Percentiles rank a stretch among this genome's conserved stretches.
Evolutionary conservation across 2,797 vertebrate species (phyloP).

Genomic region (Morelia viridis): DNA sequence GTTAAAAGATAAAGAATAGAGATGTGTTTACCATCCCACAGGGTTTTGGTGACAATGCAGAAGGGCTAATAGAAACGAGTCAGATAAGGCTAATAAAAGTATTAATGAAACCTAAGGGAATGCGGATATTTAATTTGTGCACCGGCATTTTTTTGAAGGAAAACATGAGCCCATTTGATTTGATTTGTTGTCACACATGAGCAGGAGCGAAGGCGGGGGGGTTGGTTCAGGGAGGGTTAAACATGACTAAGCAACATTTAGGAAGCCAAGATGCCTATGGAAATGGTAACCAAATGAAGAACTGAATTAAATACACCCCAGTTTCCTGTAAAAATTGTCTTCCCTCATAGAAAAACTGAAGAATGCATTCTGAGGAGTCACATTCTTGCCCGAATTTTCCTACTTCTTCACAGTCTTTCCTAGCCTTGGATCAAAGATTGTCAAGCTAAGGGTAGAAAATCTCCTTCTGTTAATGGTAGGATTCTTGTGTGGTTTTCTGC

Average conservation of each 20-base stretch:
- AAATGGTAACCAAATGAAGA: background rate
- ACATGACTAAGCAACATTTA: background rate
- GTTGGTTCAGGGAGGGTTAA: background rate
- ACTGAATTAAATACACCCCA: background rate
- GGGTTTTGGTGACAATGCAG: conserved; percentile 52
- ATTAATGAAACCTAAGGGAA: conserved; percentile 51
- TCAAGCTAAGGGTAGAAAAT: no score
- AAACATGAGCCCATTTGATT: conserved; percentile 30
- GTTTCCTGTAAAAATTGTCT: background rate
- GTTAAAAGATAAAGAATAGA: conserved; percentile 68
- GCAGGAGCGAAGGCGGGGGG: conserved; percentile 2
- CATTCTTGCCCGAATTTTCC: background rate
- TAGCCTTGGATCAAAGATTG: background rate
- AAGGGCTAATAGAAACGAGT: conserved; percentile 36
- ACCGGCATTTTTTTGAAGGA: conserved; percentile 19
- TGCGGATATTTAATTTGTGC: conserved; percentile 47
- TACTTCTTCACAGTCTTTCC: background rate
- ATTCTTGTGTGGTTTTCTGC: background rate
- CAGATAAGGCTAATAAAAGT: conserved; percentile 66
- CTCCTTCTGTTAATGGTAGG: background rate
- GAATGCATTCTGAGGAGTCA: background rate
- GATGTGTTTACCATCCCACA: conserved; percentile 69
- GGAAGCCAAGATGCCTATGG: background rate
- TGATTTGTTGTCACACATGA: conserved; percentile 34
- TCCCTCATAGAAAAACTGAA: background rate